Base-by-base conservation (phyloP, 1,140 invertebrate species). In the Ectropis grisescens region DNA sequence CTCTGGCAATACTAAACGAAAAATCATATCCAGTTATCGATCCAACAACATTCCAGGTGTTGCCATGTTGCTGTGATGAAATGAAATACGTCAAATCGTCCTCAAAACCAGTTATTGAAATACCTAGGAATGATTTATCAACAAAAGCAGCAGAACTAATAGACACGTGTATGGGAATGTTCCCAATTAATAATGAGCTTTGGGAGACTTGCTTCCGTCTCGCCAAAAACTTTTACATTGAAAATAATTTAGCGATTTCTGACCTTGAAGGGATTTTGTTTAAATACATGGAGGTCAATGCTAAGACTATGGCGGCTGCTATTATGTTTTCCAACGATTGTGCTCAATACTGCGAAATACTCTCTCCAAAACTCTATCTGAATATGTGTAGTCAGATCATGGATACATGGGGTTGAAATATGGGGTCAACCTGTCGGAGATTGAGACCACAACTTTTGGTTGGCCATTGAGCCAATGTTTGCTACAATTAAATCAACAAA, bases 291-390 rank as follows among this genome's bases (percentile, higher is more conserved):
- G 65, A 74, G 41, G 47, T 43, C 3, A 62, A 81, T 31, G 57
- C 69, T 0, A 58, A 60, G 2, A 70, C 69, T 0, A 74, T 76
- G 69, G 72, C 69, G 0, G 62, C 62, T 0, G 72, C 76, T 13
- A 65, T 81, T 3, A 66, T 78, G 71, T 78, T 61, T 31, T 78
- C 72, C 0, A 69, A 66, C 13, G 76, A 81, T 47, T 76, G 76
- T 33, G 42, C 55, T 9, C 58, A 78, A 24, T 78, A 78, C 30
- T 59, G 55, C 16, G 48, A 74, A 29, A 74, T 81, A 29, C 39
- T 81, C 2, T 55, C 70, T 1, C 67, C 72, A 0, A 78, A 71
- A 29, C 78, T 81, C 30, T 78, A 69, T 25, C 47, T 81, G 36
- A 78, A 75, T 40, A 71, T 81, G 61, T 78, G 72, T 31, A 81